Evolutionary conservation across 2,888 invertebrate genomes (phyloP), one percentile per base, ranked within the genome.

Genomic region (Mantis religiosa): DNA sequence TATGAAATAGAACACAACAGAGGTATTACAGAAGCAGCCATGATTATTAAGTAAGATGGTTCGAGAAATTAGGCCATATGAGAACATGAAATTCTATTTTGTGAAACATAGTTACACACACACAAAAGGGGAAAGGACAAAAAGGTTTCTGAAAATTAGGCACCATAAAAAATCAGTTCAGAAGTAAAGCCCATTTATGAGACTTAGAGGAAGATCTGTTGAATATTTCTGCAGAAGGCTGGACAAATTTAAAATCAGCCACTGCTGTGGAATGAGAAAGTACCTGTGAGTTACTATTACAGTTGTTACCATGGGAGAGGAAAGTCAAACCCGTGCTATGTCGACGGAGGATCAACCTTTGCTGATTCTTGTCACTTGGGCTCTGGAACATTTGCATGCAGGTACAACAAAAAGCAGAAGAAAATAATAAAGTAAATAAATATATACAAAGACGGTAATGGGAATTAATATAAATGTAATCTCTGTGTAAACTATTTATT

Each of bases 341-440:
- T 34, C 90, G 90, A 81, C 90, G 90, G 34, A 83, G 88, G 20
- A 90, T 83, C 87, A 89, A 84, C 88, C 88, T 89, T 89, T 90
- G 90, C 88, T 84, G 90, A 84, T 88, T 88, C 89, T 89, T 90
- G 89, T 71, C 54, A 71, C 88, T 89, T 89, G 95, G 94, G 93
- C 94, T 95, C 93, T 94, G 95, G 94, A 95, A 93, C 93, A 93
- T 83, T 82, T 28, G 83, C 88, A 89, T 89, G 89, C 90, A 88
- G 84, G 87, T 47, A 81, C 87, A 83, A 82, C 84, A 87, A 27
- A 47, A 83, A 87, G 34, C 71, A 81, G 47, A 89, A 87, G 83
- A 28, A 87, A 83, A 41, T 25, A 15, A 28, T 28, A 34, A 34
- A 27, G n/a, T 34, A 27, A 85, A 85, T 6, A 2, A 85, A 47